phyloP scores from a whole-genome alignment of 2,888 invertebrate genomes.

The Acleris cristana region DNA sequence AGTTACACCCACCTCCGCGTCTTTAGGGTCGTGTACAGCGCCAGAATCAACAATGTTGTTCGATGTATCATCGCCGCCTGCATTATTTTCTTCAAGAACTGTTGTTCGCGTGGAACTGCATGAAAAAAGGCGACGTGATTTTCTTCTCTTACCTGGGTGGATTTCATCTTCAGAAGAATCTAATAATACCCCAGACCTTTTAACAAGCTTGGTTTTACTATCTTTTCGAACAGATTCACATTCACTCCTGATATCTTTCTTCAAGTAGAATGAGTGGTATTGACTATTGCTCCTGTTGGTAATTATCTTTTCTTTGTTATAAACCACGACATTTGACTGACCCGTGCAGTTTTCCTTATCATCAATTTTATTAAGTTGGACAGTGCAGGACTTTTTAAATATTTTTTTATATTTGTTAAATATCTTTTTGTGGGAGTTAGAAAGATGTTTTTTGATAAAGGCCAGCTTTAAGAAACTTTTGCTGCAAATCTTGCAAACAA shows the following conservation, averaged over 20 bases:
- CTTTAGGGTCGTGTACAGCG: slow-evolving; percentile 9
- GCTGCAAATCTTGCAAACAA: slow-evolving; percentile 55
- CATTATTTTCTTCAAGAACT: slow-evolving; percentile 41
- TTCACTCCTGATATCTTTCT: background rate
- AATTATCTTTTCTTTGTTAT: slow-evolving; percentile 55
- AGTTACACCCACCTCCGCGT: slow-evolving; percentile 35
- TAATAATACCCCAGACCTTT: slow-evolving; percentile 37
- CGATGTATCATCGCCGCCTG: background rate
- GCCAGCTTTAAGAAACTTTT: slow-evolving; percentile 23
- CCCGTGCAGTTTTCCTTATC: slow-evolving; percentile 59
- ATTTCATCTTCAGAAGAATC: slow-evolving; percentile 47
- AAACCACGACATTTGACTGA: slow-evolving; percentile 53
- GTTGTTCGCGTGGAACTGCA: slow-evolving; percentile 52
- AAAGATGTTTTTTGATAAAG: slow-evolving; percentile 17
- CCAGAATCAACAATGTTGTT: background rate
- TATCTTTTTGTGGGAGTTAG: slow-evolving; percentile 35
- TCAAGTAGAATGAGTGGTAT: slow-evolving; percentile 55
- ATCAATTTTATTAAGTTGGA: slow-evolving; percentile 59
- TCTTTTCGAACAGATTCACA: slow-evolving; percentile 5
- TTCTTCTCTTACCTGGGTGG: slow-evolving; percentile 44
- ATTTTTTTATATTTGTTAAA: slow-evolving; percentile 44
- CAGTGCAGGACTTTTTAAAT: slow-evolving; percentile 50
- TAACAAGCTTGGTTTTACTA: slow-evolving; percentile 38
- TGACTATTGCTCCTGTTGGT: slow-evolving; percentile 45
- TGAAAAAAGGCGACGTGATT: slow-evolving; percentile 52